phyloP scores from a whole-genome alignment of 2,113 vertebrate genomes.

The Poecile atricapillus region DNA sequence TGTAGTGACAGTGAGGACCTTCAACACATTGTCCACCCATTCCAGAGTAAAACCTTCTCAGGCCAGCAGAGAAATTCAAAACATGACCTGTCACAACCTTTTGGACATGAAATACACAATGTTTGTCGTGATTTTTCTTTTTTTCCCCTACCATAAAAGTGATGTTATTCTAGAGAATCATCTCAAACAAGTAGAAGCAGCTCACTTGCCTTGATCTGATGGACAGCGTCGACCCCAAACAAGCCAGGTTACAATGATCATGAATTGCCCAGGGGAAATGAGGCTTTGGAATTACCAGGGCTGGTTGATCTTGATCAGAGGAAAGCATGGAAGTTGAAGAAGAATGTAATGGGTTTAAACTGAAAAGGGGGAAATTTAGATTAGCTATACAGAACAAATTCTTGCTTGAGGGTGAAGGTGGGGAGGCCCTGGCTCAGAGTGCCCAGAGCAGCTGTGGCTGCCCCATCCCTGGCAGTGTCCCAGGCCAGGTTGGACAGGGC shows the following conservation, averaged over 20 bases:
- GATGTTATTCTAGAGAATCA: not conserved
- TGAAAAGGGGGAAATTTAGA: not conserved
- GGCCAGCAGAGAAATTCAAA: not conserved
- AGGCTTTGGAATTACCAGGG: not conserved
- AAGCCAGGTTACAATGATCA: no score
- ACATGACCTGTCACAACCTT: not conserved
- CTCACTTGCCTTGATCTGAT: not conserved
- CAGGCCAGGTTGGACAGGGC: accelerated
- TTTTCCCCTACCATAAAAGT: accelerated
- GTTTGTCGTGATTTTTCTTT: not conserved
- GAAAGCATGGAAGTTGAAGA: not conserved
- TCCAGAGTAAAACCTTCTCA: not conserved
- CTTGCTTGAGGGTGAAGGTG: not conserved
- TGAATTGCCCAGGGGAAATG: not conserved
- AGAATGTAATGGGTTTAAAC: not conserved
- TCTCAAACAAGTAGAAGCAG: not conserved
- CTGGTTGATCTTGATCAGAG: not conserved
- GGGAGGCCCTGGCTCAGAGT: not conserved
- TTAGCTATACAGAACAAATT: not conserved
- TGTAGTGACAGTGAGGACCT: not conserved
- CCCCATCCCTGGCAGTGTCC: not conserved
- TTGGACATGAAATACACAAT: not conserved
- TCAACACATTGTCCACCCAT: not conserved
- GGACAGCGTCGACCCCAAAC: accelerated
- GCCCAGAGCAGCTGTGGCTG: not conserved